These are phyloP conservation scores for Centrocercus urophasianus DNA, from an alignment of 2,113 vertebrate genomes.

Conservation along the genomic window DNA sequence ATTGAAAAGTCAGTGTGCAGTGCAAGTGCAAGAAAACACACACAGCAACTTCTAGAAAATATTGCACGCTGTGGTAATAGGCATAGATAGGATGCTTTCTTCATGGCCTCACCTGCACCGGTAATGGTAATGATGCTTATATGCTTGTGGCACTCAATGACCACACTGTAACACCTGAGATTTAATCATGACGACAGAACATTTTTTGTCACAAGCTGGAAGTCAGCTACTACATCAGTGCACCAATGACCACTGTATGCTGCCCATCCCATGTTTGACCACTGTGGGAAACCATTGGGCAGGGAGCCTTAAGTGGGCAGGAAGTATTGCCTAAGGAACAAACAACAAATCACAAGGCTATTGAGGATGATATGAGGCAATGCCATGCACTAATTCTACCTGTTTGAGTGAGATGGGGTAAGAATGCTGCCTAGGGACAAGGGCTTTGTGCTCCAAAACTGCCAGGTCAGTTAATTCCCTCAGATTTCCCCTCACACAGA, in stretches of 20 bases:
- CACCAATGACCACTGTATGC: neutral
- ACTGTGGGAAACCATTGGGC: neutral
- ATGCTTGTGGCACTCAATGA: neutral
- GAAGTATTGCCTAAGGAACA: neutral
- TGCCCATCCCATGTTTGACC: rapidly evolving
- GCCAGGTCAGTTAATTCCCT: neutral
- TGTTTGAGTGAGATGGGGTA: neutral
- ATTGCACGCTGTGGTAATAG: neutral
- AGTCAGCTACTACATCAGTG: neutral
- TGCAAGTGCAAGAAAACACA: neutral
- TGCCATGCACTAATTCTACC: neutral
- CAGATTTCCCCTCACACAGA: neutral
- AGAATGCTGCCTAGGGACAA: neutral
- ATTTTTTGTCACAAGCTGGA: neutral
- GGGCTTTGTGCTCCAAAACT: neutral
- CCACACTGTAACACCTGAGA: neutral
- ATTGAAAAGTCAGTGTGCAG: neutral
- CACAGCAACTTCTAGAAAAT: neutral
- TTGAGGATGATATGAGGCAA: rapidly evolving
- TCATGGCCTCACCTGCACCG: neutral
- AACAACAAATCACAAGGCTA: neutral
- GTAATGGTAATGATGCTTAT: neutral
- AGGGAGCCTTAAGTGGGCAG: neutral
- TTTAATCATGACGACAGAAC: neutral
- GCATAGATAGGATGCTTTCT: neutral